These are phyloP conservation scores for Rotaria sp. DNA, from an alignment of 2,888 invertebrate genomes.

Conservation along the genomic window DNA sequence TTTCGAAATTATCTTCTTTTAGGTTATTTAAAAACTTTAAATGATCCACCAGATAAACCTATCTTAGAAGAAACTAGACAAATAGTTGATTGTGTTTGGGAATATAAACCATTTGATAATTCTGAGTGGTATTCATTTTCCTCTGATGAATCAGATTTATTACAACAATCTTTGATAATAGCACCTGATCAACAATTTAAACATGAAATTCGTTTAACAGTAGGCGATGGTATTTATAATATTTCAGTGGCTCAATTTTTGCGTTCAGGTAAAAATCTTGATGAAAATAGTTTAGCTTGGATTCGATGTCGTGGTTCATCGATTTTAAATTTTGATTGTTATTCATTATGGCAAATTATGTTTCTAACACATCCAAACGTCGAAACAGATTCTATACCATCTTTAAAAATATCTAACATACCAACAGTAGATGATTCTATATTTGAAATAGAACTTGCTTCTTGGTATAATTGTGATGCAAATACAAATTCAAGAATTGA, in stretches of 20 bases:
- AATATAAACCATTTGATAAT: not conserved
- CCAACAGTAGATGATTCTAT: not conserved
- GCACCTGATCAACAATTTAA: not conserved
- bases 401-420: not conserved
- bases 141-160: not conserved
- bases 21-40: not conserved
- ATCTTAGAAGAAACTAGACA: not conserved
- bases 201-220: not conserved
- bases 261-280: not conserved
- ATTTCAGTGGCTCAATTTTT: not conserved
- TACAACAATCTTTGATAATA: not conserved
- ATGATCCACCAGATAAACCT: not conserved
- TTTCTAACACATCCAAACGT: not conserved
- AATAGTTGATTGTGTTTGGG: not conserved
- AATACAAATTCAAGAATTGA: not conserved
- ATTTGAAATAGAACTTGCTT: not conserved
- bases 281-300: not conserved
- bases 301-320: slow-evolving; percentile 18
- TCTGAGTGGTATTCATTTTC: not conserved
- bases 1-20: not conserved
- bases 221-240: not conserved
- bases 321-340: not conserved
- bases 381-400: not conserved
- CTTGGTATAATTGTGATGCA: slow-evolving; percentile 7
- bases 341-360: slow-evolving; percentile 11